A percentile compares a stretch with the other conserved stretches of the same genome.
Evolutionary conservation across 2,888 invertebrate species (phyloP).

Genomic region (Bedellia somnulentella): DNA sequence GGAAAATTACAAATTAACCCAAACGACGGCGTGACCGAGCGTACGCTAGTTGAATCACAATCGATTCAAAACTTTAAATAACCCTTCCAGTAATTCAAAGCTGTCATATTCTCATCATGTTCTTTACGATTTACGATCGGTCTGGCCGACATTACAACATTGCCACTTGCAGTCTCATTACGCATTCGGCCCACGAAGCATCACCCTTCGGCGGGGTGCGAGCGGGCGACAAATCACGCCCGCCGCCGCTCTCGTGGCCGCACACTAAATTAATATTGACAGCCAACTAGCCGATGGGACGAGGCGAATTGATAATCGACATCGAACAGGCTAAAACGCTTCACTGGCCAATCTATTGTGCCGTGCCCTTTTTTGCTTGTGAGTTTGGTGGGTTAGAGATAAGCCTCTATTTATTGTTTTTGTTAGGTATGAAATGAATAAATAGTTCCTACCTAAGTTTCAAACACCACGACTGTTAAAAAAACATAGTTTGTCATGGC

Average conservation of each 20-base stretch:
- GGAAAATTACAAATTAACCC: neutral
- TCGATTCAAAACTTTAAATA: no score
- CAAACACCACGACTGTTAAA: no score
- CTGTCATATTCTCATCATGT: neutral
- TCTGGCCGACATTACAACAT: neutral
- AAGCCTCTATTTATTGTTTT: no score
- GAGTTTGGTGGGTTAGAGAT: no score
- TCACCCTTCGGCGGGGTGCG: slow-evolving; percentile 10
- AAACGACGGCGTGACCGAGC: neutral
- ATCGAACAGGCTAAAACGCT: neutral
- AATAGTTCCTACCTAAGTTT: no score
- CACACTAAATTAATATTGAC: slow-evolving; percentile 56
- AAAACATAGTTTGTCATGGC: no score
- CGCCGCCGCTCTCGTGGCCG: slow-evolving; percentile 17
- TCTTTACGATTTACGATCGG: neutral
- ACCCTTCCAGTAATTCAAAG: no score
- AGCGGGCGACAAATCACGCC: slow-evolving; percentile 37
- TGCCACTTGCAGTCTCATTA: neutral
- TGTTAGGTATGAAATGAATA: no score
- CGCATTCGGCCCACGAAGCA: slow-evolving; percentile 4
- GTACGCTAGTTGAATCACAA: neutral
- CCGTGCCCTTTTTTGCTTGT: no score
- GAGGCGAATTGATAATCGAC: slow-evolving; percentile 49
- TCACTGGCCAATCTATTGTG: no score
- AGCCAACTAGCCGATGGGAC: slow-evolving; percentile 26